phyloP scores from a whole-genome alignment of 2,113 vertebrate species.

The Hylia prasina region DNA sequence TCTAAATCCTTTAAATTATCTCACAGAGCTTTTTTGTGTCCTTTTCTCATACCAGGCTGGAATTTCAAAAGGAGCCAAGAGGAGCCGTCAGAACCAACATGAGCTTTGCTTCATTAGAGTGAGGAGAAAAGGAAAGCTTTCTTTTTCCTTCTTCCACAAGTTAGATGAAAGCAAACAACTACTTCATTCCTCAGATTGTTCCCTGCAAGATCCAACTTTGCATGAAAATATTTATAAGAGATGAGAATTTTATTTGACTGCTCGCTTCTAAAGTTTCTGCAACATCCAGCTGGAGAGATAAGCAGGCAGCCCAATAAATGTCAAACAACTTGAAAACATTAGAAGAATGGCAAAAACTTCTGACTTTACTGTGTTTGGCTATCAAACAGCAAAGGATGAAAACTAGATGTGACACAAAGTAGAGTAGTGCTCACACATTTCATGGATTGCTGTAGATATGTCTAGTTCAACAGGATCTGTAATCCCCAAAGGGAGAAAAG shows the following conservation, averaged over 20 bases:
- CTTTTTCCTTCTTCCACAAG: slow-evolving; percentile 19
- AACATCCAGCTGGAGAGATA: slow-evolving; percentile 50
- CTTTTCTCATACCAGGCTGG: slow-evolving; percentile 39
- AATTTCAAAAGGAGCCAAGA: slow-evolving; percentile 45
- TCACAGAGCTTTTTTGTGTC: slow-evolving; percentile 47
- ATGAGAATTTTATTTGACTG: slow-evolving; percentile 58
- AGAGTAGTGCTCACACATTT: background rate
- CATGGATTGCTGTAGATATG: background rate
- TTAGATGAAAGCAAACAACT: slow-evolving; percentile 40
- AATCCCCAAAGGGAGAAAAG: background rate
- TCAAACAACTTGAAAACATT: slow-evolving; percentile 42
- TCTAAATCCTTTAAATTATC: slow-evolving; percentile 57
- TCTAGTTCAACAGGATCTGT: background rate
- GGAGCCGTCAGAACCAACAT: slow-evolving; percentile 5
- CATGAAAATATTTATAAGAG: slow-evolving; percentile 52
- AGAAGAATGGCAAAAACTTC: slow-evolving; percentile 24
- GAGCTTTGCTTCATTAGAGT: slow-evolving; percentile 48
- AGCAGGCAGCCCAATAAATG: slow-evolving; percentile 38
- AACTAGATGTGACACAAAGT: slow-evolving; percentile 5
- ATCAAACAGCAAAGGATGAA: background rate
- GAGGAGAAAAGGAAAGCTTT: slow-evolving; percentile 13
- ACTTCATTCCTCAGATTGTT: slow-evolving; percentile 28
- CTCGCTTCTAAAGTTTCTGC: slow-evolving; percentile 42
- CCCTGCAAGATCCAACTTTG: slow-evolving; percentile 14
- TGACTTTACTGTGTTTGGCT: background rate